Conservation (phyloP, 2,888 invertebrate genomes). For the Andrena camellia region DNA sequence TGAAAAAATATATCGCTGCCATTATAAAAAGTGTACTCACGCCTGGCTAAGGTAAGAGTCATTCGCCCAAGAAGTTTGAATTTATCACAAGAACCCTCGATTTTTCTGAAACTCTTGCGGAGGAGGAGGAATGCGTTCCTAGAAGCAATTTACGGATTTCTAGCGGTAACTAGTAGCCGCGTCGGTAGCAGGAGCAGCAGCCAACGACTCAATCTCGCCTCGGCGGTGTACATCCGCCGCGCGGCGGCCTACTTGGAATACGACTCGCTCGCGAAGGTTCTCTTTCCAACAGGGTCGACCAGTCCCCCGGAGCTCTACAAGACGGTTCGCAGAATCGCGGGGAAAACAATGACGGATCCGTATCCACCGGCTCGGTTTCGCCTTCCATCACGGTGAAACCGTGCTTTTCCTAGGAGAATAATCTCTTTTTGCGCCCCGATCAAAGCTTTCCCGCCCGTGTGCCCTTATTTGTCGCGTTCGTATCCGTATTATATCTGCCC, state of each 20-base stretch:
- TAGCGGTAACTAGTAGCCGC: conserved; percentile 26
- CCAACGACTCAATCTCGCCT: conserved; percentile 65
- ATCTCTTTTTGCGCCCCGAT: conserved; percentile 25
- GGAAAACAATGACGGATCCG: conserved; percentile 66
- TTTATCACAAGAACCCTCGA: neutral
- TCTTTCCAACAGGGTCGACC: conserved; percentile 72
- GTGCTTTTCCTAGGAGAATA: conserved; percentile 43
- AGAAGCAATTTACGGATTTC: conserved; percentile 32
- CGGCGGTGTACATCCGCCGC: conserved; percentile 70
- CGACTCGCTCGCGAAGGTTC: conserved; percentile 70
- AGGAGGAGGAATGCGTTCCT: conserved; percentile 2
- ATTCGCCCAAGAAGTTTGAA: too few relatives aligned
- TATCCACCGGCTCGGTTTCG: conserved; percentile 59
- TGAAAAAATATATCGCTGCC: too few relatives aligned
- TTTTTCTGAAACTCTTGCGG: neutral
- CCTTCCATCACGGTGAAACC: conserved; percentile 61
- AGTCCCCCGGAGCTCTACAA: conserved; percentile 59
- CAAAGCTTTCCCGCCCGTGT: conserved; percentile 6
- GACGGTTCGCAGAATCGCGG: conserved; percentile 66
- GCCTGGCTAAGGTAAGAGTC: too few relatives aligned
- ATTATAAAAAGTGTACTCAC: too few relatives aligned
- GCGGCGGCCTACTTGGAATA: conserved; percentile 75
- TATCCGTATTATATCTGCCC: too few relatives aligned
- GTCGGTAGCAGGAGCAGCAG: conserved; percentile 33
- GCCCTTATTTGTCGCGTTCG: neutral